These are phyloP conservation scores for Gymnobelideus leadbeateri DNA, from an alignment of 2,113 vertebrate genomes.

Conservation along the genomic window DNA sequence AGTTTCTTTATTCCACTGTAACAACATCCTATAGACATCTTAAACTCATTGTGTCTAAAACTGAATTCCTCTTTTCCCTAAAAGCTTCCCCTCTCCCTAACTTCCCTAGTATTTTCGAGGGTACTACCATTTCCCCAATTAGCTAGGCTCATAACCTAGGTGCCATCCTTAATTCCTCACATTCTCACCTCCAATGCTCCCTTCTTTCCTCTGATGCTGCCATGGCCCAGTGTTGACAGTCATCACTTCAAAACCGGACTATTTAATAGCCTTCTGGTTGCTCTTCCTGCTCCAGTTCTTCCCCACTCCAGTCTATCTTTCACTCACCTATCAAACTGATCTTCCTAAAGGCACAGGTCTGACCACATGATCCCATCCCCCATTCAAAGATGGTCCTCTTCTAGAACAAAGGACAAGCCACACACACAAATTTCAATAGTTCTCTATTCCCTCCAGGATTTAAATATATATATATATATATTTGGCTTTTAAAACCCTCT, in stretches of 20 bases:
- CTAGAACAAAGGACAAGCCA: too few relatives aligned
- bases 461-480: too few relatives aligned
- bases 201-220: background rate
- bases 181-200: background rate
- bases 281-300: background rate
- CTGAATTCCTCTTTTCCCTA: background rate
- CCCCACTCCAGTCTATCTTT: background rate
- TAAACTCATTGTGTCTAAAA: background rate
- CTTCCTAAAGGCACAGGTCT: background rate
- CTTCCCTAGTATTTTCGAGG: background rate
- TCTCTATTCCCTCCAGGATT: background rate
- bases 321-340: background rate
- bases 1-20: background rate
- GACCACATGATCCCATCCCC: background rate
- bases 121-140: background rate
- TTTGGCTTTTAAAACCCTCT: background rate
- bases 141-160: background rate
- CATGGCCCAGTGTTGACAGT: too few relatives aligned
- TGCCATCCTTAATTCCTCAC: background rate
- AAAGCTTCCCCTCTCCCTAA: background rate
- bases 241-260: background rate
- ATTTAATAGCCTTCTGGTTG: background rate
- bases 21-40: background rate
- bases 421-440: background rate
- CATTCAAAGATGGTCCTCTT: background rate